Evolutionary conservation across 2,113 vertebrate species (phyloP), one percentile per base, ranked within the genome.

Genomic region (Nestor notabilis): DNA sequence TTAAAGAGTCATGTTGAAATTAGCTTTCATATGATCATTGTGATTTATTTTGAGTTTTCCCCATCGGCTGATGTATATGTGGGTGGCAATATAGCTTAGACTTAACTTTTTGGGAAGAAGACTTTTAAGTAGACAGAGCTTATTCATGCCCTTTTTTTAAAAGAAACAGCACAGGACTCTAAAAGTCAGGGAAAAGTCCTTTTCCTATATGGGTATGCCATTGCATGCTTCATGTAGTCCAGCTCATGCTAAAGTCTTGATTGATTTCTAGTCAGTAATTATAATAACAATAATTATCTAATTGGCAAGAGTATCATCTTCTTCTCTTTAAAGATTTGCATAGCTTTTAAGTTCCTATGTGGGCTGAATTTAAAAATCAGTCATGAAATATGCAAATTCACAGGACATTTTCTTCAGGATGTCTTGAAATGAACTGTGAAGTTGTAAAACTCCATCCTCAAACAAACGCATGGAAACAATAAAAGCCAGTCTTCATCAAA

Each of bases 241-340:
- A 94, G 41, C 49, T 93, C 75, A 70, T 35, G 39, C 29, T 66
- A 60, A 88, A 86, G 24, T 15, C 50, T 80, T 86, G 88, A 86
- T 10, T 78, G 75, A 74, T 90, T 77, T 46, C 55, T 77, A 94
- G 35, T 77, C 68, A 28, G 5, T 83, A 80, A 74, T 46, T 83
- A 63, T 78, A 95, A 95, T 83, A 94, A 93, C 64, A 95, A 90
- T 91, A 92, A 96, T 97, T 96, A 90, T 87, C 88, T 90, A 83
- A 79, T 68, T 84, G 35, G 47, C 47, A 89, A 92, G 72, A 89
- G 65, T 52, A 89, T 82, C 88, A 90, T 83, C 83, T 31, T 91
- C 37, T 81, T 70, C 68, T 93, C 60, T 93, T 86, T 75, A 66
- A 81, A 89, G 53, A 60, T 89, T 65, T 92, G 64, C 43, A 90